Conservation (phyloP, 2,797 vertebrate species). For the Anas acuta region DNA sequence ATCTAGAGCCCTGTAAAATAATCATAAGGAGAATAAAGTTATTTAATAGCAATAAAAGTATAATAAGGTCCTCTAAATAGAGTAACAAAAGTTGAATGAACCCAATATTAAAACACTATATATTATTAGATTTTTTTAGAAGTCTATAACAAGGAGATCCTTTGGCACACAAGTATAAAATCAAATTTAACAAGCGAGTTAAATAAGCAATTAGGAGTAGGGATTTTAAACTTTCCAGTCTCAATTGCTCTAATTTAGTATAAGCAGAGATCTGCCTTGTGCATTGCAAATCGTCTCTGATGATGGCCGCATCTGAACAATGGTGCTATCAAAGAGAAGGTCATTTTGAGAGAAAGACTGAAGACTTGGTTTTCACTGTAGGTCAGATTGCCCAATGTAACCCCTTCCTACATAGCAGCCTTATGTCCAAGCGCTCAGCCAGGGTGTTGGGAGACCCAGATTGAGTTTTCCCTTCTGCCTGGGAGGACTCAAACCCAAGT, state of each 20-base stretch:
- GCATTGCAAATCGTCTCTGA: background rate
- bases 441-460: fast-evolving
- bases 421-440: background rate
- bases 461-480: background rate
- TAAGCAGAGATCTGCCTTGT: slow-evolving; percentile 29
- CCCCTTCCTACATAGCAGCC: background rate
- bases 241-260: slow-evolving; percentile 51
- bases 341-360: background rate
- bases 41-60: slow-evolving; percentile 58
- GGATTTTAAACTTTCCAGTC: slow-evolving; percentile 60
- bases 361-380: background rate
- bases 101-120: slow-evolving; percentile 31
- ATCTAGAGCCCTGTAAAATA: slow-evolving; percentile 66
- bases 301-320: background rate
- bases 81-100: slow-evolving; percentile 58
- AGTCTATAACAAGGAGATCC: slow-evolving; percentile 73
- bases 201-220: slow-evolving; percentile 71
- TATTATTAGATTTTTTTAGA: slow-evolving; percentile 21
- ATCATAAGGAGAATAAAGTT: slow-evolving; percentile 59
- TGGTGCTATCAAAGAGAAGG: background rate
- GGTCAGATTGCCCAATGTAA: background rate
- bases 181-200: slow-evolving; percentile 70
- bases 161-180: slow-evolving; percentile 69
- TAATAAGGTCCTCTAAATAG: slow-evolving; percentile 67
- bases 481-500: background rate